Conservation (phyloP, 2,797 vertebrate species). For the Phoxinus dragarum region DNA sequence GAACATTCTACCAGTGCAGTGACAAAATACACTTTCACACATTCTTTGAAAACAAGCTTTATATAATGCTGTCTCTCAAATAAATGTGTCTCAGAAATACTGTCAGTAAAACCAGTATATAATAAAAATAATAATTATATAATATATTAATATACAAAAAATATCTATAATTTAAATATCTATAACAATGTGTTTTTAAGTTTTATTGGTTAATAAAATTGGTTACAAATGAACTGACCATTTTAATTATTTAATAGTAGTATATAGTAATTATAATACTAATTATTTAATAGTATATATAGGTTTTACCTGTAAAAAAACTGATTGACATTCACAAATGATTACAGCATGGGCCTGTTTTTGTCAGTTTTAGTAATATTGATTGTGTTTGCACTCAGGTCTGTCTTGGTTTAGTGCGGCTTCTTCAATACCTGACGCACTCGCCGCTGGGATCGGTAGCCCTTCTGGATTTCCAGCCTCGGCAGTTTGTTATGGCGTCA, state of each 20-base stretch:
- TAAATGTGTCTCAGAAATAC: neutral
- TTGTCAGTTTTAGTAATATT: conserved; percentile 5
- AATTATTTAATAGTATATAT: neutral
- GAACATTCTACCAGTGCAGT: neutral
- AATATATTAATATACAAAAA: neutral
- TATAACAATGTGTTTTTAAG: no score
- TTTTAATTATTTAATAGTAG: no score
- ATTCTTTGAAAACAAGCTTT: neutral
- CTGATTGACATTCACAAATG: no score
- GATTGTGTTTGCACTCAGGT: conserved; percentile 75
- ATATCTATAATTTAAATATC: neutral
- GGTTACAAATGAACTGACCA: no score
- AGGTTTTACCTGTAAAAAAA: neutral
- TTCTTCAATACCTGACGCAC: conserved; percentile 88
- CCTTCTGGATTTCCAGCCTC: conserved; percentile 92
- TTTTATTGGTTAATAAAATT: no score
- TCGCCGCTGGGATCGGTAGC: conserved; percentile 90
- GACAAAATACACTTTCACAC: neutral
- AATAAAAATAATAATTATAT: neutral
- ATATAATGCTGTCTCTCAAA: neutral
- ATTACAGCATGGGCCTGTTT: no score
- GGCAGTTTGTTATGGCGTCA: conserved; percentile 90
- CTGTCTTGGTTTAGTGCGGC: conserved; percentile 86
- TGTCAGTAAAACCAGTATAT: neutral
- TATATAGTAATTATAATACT: no score